These are phyloP conservation scores for Ichneumoninae sp. DNA, from an alignment of 2,888 invertebrate species.

Conservation along the genomic window DNA sequence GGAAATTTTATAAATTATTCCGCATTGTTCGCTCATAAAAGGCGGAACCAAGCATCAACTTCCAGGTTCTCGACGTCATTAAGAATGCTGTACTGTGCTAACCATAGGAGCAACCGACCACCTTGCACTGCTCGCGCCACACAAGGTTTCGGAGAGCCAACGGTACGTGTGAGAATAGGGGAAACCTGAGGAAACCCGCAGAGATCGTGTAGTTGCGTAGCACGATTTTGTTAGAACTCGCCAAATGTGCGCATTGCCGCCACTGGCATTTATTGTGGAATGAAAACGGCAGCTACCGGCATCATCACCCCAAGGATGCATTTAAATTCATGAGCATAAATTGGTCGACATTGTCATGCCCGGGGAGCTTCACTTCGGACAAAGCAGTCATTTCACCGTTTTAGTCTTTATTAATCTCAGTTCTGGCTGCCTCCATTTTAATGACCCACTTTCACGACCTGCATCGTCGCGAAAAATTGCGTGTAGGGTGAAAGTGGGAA, in stretches of 20 bases:
- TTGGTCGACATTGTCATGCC: constrained; percentile 70
- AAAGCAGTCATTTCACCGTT: constrained; percentile 74
- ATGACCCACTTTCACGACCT: constrained; percentile 2
- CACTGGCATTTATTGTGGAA: constrained; percentile 78
- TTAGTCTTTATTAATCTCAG: constrained; percentile 79
- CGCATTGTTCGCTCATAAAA: constrained; percentile 32
- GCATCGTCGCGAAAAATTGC: constrained; percentile 10
- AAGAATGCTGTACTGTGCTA: constrained; percentile 44
- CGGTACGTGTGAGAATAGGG: constrained; percentile 43
- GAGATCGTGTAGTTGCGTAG: constrained; percentile 42
- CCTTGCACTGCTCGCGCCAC: constrained; percentile 55
- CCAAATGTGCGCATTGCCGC: constrained; percentile 51
- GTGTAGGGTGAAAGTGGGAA: neutral
- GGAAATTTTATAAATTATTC: constrained; percentile 43
- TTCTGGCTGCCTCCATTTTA: constrained; percentile 55
- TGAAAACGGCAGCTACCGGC: constrained; percentile 40
- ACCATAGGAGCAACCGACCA: constrained; percentile 60
- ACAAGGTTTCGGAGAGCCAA: constrained; percentile 47
- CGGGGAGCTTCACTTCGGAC: constrained; percentile 70
- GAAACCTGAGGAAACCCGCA: constrained; percentile 20
- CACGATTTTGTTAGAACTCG: constrained; percentile 56
- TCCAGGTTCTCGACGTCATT: constrained; percentile 51
- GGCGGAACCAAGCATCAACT: constrained; percentile 54
- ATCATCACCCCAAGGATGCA: constrained; percentile 74
- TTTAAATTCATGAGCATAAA: constrained; percentile 83